Percentiles rank a stretch among this genome's conserved stretches.
Conservation (phyloP, 2,888 invertebrate genomes). For the Hanleya hanleyi region DNA sequence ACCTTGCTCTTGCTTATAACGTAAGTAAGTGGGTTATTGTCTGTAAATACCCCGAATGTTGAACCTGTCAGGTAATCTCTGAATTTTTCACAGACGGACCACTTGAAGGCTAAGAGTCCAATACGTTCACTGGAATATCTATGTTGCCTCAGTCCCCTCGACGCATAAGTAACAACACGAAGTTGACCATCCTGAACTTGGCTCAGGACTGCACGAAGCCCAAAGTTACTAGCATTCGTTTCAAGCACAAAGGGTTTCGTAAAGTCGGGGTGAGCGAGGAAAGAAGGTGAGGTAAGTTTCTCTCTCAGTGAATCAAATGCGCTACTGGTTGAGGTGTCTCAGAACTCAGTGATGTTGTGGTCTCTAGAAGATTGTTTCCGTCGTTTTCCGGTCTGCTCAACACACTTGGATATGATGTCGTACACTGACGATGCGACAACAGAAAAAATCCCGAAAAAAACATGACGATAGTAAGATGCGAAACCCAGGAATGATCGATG, state of each 20-base stretch:
- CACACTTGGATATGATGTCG: constrained; percentile 9
- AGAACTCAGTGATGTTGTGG: not conserved
- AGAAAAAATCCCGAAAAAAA: constrained; percentile 24
- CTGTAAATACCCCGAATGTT: constrained; percentile 23
- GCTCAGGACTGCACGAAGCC: constrained; percentile 29
- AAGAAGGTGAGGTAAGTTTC: constrained; percentile 25
- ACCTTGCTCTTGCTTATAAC: constrained; percentile 20
- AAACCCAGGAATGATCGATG: constrained; percentile 31
- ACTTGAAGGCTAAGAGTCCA: constrained; percentile 36
- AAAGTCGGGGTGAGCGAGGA: constrained; percentile 34
- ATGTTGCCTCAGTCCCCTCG: not conserved
- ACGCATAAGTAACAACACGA: constrained; percentile 24
- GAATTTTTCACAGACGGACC: constrained; percentile 37
- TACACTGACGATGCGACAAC: constrained; percentile 19
- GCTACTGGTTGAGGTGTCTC: constrained; percentile 23
- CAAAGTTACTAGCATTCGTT: constrained; percentile 20
- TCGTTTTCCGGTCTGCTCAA: not conserved
- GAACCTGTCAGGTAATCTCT: constrained; percentile 24
- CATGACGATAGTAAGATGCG: constrained; percentile 31
- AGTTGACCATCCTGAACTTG: constrained; percentile 23
- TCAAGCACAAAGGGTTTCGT: constrained; percentile 14
- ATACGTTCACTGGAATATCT: constrained; percentile 32
- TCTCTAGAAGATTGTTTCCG: not conserved
- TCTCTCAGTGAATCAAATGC: constrained; percentile 31
- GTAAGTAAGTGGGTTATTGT: constrained; percentile 24